Percentiles rank a stretch among this genome's conserved stretches.
Evolutionary conservation across 2,113 vertebrate genomes (phyloP).

Genomic region (Dolichotis patagonum): DNA sequence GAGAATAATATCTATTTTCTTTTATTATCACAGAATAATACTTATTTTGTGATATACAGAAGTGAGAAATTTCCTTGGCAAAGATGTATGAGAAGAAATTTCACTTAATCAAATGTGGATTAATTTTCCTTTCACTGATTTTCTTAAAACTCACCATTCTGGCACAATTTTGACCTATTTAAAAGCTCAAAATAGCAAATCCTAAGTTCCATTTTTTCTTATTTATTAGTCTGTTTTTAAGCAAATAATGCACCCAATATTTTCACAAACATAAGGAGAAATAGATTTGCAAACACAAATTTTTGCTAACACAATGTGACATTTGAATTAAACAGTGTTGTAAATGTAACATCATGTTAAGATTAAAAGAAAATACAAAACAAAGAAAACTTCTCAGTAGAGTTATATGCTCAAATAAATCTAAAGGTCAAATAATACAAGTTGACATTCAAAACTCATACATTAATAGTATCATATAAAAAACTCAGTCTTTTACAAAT

Average conservation of each 20-base stretch:
- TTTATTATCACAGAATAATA: too few relatives aligned
- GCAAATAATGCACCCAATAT: neutral
- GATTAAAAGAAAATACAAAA: neutral
- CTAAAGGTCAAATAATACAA: neutral
- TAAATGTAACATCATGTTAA: neutral
- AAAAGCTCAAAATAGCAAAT: too few relatives aligned
- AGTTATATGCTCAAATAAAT: neutral
- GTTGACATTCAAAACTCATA: neutral
- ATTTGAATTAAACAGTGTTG: slow-evolving; percentile 28
- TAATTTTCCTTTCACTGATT: too few relatives aligned
- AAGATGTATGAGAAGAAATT: too few relatives aligned
- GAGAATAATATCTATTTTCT: too few relatives aligned
- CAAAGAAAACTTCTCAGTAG: neutral
- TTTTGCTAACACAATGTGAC: neutral
- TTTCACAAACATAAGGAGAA: neutral
- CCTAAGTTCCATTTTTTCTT: too few relatives aligned
- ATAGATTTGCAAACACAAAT: neutral
- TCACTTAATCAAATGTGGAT: too few relatives aligned
- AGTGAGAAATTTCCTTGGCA: too few relatives aligned
- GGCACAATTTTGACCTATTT: too few relatives aligned
- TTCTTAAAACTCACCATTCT: too few relatives aligned
- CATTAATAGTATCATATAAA: neutral
- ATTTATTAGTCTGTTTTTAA: too few relatives aligned
- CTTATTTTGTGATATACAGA: too few relatives aligned
- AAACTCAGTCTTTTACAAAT: neutral